phyloP scores from a whole-genome alignment of 2,113 vertebrate species.

The Megaceryle torquata region DNA sequence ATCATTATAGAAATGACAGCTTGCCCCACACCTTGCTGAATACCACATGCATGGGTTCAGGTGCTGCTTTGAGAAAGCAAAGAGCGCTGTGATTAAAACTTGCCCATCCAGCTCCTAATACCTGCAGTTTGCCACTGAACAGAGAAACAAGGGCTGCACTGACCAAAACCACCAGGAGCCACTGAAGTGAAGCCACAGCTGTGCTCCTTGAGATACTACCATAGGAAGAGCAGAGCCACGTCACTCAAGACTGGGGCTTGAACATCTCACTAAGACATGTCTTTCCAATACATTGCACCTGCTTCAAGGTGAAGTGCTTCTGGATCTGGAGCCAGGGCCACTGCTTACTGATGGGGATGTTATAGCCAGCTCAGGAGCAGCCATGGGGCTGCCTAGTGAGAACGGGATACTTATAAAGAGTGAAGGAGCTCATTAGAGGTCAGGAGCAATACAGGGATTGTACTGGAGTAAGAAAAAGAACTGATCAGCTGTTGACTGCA shows the following conservation, averaged over 20 bases:
- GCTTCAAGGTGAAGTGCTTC: background rate
- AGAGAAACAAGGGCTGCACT: background rate
- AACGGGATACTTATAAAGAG: background rate
- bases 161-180: background rate
- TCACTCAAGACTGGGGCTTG: background rate
- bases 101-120: background rate
- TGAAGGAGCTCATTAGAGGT: background rate
- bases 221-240: background rate
- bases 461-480: background rate
- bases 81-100: background rate
- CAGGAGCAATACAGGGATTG: background rate
- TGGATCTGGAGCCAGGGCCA: background rate
- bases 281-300: background rate
- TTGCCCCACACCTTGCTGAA: background rate
- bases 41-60: background rate
- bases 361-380: background rate
- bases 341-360: background rate
- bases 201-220: background rate
- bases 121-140: background rate
- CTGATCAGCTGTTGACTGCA: background rate
- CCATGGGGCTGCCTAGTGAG: background rate
- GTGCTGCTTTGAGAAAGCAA: background rate
- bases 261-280: background rate
- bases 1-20: background rate
- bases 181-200: background rate